These are phyloP conservation scores for Eustalomyia histrio DNA, from an alignment of 2,888 invertebrate species.

Conservation along the genomic window DNA sequence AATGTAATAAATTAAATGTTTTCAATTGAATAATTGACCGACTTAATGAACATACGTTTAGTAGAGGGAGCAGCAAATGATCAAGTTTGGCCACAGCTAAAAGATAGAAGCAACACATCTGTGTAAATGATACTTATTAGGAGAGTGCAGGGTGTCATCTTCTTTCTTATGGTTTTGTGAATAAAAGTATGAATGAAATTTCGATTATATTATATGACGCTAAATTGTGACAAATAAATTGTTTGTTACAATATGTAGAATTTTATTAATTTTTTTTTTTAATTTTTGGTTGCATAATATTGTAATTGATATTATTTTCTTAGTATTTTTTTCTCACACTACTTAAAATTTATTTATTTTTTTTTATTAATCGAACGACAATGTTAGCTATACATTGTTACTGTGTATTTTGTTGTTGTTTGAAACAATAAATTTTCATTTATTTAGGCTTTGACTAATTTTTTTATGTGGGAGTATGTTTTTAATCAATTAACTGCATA, in stretches of 20 bases:
- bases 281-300: slow-evolving; percentile 45
- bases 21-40: slow-evolving; percentile 69
- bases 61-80: neutral
- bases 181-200: slow-evolving; percentile 1
- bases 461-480: slow-evolving; percentile 21
- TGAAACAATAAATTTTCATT: slow-evolving; percentile 46
- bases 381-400: neutral
- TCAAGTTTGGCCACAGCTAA: slow-evolving; percentile 11
- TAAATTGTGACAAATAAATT: slow-evolving; percentile 10
- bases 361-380: slow-evolving; percentile 34
- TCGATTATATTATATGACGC: slow-evolving; percentile 27
- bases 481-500: slow-evolving; percentile 19
- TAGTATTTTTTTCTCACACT: slow-evolving; percentile 51
- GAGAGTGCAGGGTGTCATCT: slow-evolving; percentile 1
- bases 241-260: slow-evolving; percentile 17
- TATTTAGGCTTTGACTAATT: slow-evolving; percentile 20
- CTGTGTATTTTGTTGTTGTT: neutral
- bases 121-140: slow-evolving; percentile 13
- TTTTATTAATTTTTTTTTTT: slow-evolving; percentile 15
- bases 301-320: slow-evolving; percentile 31
- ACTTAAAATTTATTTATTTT: slow-evolving; percentile 41
- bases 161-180: neutral
- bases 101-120: neutral
- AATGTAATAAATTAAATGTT: slow-evolving; percentile 72
- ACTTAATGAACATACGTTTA: slow-evolving; percentile 31